phyloP scores from a whole-genome alignment of 2,888 invertebrate genomes.

The Thereva nobilitata region DNA sequence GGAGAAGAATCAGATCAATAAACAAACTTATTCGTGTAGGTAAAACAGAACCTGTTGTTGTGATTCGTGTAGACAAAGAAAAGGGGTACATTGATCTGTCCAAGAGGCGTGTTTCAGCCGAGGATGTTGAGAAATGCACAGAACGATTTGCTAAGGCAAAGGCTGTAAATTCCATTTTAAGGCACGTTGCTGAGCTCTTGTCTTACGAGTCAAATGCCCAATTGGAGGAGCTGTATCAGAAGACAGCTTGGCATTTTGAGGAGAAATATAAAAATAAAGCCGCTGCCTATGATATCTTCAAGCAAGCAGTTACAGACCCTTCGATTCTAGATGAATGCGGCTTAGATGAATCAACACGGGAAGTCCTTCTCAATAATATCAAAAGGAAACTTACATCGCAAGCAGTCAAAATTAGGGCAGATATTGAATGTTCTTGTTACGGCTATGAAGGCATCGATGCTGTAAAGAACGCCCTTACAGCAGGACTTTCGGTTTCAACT shows the following conservation, averaged over 20 bases:
- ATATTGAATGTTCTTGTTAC: conserved; percentile 92
- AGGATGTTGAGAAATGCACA: conserved; percentile 97
- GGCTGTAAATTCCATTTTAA: conserved; percentile 95
- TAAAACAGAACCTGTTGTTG: conserved; percentile 98
- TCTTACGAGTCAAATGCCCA: conserved; percentile 90
- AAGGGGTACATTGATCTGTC: conserved; percentile 99
- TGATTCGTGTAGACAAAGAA: conserved; percentile 98
- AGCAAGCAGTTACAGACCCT: conserved; percentile 95
- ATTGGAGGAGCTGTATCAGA: conserved; percentile 91
- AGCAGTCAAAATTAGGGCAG: conserved; percentile 92
- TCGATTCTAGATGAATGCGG: conserved; percentile 94
- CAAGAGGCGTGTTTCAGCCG: conserved; percentile 96
- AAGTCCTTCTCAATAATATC: conserved; percentile 90
- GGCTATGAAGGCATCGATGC: conserved; percentile 99
- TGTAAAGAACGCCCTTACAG: conserved; percentile 87
- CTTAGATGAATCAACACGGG: conserved; percentile 88
- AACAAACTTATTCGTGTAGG: conserved; percentile 99
- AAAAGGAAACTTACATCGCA: conserved; percentile 95
- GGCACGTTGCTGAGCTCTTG: conserved; percentile 95
- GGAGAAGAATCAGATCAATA: conserved; percentile 98
- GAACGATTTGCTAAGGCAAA: conserved; percentile 98
- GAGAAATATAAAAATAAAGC: conserved; percentile 95
- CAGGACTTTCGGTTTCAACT: conserved; percentile 88
- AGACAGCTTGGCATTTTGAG: conserved; percentile 98
- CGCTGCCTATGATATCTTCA: conserved; percentile 96